Conservation (phyloP, 2,888 invertebrate genomes). For the Auanema freiburgensis region DNA sequence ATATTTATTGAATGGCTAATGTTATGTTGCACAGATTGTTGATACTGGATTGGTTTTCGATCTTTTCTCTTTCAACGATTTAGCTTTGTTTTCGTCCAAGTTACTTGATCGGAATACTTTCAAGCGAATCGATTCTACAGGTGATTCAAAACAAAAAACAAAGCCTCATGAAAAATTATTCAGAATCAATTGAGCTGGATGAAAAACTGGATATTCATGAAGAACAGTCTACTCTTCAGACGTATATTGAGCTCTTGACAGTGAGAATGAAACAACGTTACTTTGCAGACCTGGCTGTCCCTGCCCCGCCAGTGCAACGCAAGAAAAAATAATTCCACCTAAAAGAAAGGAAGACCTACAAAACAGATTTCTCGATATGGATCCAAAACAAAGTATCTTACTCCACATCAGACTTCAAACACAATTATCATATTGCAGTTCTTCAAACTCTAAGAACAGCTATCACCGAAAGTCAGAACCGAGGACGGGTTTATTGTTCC, state of each 20-base stretch:
- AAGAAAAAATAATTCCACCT: constrained; percentile 17
- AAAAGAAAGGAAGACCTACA: constrained; percentile 51
- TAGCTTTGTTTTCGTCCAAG: constrained; percentile 59
- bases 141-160: too few relatives aligned
- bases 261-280: not conserved
- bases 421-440: not conserved
- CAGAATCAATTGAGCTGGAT: not conserved
- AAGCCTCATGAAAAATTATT: constrained; percentile 4
- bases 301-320: not conserved
- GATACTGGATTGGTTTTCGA: constrained; percentile 69
- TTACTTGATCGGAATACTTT: constrained; percentile 47
- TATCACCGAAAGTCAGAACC: constrained; percentile 67
- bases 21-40: too few relatives aligned
- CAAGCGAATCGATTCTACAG: constrained; percentile 20
- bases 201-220: not conserved
- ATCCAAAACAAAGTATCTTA: constrained; percentile 52
- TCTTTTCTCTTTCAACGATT: constrained; percentile 53
- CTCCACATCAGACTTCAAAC: not conserved
- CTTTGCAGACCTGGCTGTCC: not conserved
- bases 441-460: not conserved
- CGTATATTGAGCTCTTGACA: not conserved
- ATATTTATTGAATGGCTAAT: not conserved
- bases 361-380: constrained; percentile 54
- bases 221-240: not conserved
- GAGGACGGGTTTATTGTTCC: constrained; percentile 72